Percentiles rank a stretch among this genome's conserved stretches.
Conservation (phyloP, 2,797 vertebrate genomes). For the Luscinia luscinia region DNA sequence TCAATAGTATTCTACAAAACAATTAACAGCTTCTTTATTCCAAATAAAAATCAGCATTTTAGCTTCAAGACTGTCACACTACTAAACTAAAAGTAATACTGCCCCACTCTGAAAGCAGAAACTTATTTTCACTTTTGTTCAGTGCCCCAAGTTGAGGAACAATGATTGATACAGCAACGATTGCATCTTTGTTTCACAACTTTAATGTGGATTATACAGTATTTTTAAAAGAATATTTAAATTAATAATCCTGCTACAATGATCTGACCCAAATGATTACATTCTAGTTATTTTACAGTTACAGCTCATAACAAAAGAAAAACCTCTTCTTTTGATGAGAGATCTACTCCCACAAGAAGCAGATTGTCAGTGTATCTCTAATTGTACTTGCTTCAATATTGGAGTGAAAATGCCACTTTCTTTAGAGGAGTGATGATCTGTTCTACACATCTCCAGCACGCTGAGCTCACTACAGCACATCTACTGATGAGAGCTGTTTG, state of each 20-base stretch:
- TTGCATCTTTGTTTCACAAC: neutral
- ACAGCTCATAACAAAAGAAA: neutral
- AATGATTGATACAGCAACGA: neutral
- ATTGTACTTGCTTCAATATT: neutral
- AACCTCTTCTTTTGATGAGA: neutral
- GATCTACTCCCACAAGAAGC: neutral
- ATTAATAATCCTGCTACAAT: neutral
- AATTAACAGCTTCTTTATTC: slow-evolving; percentile 3
- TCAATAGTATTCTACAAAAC: slow-evolving; percentile 10
- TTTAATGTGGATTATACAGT: neutral
- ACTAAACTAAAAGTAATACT: neutral
- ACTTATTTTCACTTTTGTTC: neutral
- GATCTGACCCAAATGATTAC: neutral
- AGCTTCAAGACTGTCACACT: neutral
- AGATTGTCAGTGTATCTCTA: neutral
- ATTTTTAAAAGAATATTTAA: neutral
- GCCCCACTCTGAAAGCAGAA: neutral
- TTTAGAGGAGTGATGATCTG: neutral
- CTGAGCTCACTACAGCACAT: slow-evolving; percentile 12
- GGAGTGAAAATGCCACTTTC: slow-evolving; percentile 11
- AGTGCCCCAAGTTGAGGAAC: neutral
- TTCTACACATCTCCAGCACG: neutral
- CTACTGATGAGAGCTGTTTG: slow-evolving; percentile 17
- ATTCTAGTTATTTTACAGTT: neutral
- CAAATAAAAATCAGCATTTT: slow-evolving; percentile 12